A percentile compares a stretch with the other conserved stretches of the same genome.
Evolutionary conservation across 2,888 invertebrate genomes (phyloP).

Genomic region (Agelastica alni): DNA sequence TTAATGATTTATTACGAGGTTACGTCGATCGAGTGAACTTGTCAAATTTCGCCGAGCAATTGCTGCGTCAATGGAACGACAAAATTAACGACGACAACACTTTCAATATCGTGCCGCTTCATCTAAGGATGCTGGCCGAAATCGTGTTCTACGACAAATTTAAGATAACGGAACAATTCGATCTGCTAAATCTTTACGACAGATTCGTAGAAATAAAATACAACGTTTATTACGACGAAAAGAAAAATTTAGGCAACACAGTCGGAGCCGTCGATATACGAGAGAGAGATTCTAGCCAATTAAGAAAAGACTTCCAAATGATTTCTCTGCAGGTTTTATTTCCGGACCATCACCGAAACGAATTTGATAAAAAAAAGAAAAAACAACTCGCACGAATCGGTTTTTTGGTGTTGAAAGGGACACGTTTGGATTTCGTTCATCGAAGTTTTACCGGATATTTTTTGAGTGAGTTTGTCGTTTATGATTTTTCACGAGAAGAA

Average conservation of each 20-base stretch:
- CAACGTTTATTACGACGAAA: conserved; percentile 14
- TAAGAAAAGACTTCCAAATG: background rate
- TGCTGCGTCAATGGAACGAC: conserved; percentile 1
- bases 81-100: conserved; percentile 10
- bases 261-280: background rate
- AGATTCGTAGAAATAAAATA: conserved; percentile 19
- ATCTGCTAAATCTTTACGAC: conserved; percentile 12
- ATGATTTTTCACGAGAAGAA: conserved; percentile 2
- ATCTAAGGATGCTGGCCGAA: conserved; percentile 23
- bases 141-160: conserved; percentile 19
- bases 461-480: conserved; percentile 10
- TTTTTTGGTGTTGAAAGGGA: conserved; percentile 3
- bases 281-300: background rate
- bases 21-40: background rate
- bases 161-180: background rate
- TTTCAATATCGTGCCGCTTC: conserved; percentile 21
- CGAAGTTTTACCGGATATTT: conserved; percentile 25
- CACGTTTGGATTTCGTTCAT: conserved; percentile 20
- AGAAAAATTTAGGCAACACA: conserved; percentile 11
- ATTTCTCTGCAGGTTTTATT: background rate
- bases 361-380: background rate
- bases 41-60: background rate
- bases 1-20: background rate
- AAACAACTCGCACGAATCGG: conserved; percentile 13
- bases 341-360: background rate